These are phyloP conservation scores for Passerina amoena DNA, from an alignment of 2,113 vertebrate species.

Conservation along the genomic window DNA sequence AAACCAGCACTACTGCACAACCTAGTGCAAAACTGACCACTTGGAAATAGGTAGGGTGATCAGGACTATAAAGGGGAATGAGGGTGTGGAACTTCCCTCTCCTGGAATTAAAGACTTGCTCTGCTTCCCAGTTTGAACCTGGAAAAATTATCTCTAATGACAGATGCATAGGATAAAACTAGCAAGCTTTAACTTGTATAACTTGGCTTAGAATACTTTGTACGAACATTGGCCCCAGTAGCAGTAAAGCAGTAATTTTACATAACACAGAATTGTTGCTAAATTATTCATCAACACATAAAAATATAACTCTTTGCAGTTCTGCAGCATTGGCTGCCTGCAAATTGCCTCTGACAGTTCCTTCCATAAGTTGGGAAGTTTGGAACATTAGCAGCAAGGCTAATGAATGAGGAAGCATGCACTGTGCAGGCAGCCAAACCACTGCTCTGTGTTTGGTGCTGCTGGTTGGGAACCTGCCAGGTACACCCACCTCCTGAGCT, in stretches of 20 bases:
- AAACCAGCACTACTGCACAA: background rate
- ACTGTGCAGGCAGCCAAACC: background rate
- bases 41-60: background rate
- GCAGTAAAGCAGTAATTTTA: conserved; percentile 21
- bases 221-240: background rate
- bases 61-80: background rate
- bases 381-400: background rate
- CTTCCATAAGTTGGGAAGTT: background rate
- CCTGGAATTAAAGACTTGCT: background rate
- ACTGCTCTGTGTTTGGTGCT: background rate
- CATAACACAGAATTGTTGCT: background rate
- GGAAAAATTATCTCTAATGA: conserved; percentile 8
- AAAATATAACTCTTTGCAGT: conserved; percentile 19
- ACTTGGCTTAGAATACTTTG: conserved; percentile 8
- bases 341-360: conserved; percentile 1
- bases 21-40: background rate
- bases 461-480: background rate
- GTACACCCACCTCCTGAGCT: background rate
- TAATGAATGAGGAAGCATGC: background rate
- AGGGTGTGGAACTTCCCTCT: background rate
- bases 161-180: background rate
- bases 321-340: background rate
- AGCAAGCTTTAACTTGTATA: conserved; percentile 36
- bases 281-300: conserved; percentile 48
- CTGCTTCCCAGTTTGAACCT: background rate